Percentiles rank a stretch among this genome's conserved stretches.
These are phyloP conservation scores for Scelioninae gen. 1 DNA, from an alignment of 2,888 invertebrate species.

Conservation along the genomic window DNA sequence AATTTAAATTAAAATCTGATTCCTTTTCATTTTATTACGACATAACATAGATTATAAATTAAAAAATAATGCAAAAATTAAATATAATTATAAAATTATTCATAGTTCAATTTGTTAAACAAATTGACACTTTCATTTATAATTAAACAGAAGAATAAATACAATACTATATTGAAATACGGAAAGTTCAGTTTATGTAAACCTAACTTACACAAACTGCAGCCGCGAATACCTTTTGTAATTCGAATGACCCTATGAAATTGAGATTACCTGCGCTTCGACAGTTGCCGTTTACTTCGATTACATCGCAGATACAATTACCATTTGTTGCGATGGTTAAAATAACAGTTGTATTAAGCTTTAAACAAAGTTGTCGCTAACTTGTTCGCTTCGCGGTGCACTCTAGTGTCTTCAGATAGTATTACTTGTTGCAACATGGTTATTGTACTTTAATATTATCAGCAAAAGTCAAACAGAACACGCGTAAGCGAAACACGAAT, in stretches of 20 bases:
- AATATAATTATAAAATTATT: too few species aligned
- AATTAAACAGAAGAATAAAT: conserved; percentile 5
- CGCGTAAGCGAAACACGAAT: too few species aligned
- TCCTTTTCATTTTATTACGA: too few species aligned
- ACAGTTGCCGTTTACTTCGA: conserved; percentile 64
- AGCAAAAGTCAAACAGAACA: too few species aligned
- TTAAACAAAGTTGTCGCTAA: conserved; percentile 62
- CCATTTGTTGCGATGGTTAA: conserved; percentile 43
- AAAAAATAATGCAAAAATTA: too few species aligned
- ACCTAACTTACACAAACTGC: conserved; percentile 37
- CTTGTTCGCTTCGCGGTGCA: conserved; percentile 29
- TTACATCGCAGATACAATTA: conserved; percentile 56
- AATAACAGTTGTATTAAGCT: conserved; percentile 56
- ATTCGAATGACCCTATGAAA: conserved; percentile 56
- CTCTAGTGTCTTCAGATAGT: conserved; percentile 53
- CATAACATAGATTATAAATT: too few species aligned
- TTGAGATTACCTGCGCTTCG: conserved; percentile 61
- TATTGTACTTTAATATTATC: conserved; percentile 47
- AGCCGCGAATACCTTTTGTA: conserved; percentile 28
- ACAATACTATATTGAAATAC: conserved; percentile 33
- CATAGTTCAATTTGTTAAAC: too few species aligned
- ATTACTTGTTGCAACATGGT: conserved; percentile 45
- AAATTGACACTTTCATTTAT: too few species aligned
- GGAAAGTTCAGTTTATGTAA: conserved; percentile 40
- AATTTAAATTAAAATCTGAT: too few species aligned